Conservation (phyloP, 2,888 invertebrate species). For the Campoletis raptor region DNA sequence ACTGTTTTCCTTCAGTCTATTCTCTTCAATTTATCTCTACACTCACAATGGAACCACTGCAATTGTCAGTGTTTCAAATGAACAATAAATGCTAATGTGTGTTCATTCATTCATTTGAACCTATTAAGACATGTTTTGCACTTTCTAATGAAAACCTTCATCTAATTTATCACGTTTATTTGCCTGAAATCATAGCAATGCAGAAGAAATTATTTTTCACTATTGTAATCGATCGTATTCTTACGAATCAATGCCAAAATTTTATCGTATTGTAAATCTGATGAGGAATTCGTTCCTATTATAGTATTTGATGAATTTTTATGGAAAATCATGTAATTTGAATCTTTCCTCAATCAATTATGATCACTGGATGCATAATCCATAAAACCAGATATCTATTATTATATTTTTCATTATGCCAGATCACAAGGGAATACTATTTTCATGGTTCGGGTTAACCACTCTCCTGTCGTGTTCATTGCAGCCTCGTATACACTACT, state of each 20-base stretch:
- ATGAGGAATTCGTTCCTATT: not conserved
- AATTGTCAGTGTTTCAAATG: conserved; percentile 41
- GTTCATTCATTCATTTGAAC: not conserved
- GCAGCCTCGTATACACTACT: not conserved
- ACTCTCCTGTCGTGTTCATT: conserved; percentile 9
- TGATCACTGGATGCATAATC: not conserved
- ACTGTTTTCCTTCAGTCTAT: conserved; percentile 25
- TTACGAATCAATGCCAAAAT: no score
- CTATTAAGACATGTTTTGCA: not conserved
- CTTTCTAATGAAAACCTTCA: not conserved
- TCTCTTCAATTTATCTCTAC: conserved; percentile 18
- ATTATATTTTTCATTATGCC: not conserved
- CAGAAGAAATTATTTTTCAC: not conserved
- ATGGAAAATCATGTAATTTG: not conserved
- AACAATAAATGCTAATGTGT: conserved; percentile 30
- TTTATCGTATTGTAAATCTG: no score
- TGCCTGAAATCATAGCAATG: not conserved
- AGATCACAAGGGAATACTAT: conserved; percentile 23
- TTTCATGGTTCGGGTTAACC: conserved; percentile 19
- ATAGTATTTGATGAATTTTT: not conserved
- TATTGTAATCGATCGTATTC: not conserved
- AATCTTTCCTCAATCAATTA: not conserved
- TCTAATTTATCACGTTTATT: not conserved
- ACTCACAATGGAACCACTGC: not conserved
- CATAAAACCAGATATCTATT: conserved; percentile 20